Evolutionary conservation across 2,113 vertebrate genomes (phyloP), one percentile per base, ranked within the genome.

Genomic region (Spermophilus dauricus): DNA sequence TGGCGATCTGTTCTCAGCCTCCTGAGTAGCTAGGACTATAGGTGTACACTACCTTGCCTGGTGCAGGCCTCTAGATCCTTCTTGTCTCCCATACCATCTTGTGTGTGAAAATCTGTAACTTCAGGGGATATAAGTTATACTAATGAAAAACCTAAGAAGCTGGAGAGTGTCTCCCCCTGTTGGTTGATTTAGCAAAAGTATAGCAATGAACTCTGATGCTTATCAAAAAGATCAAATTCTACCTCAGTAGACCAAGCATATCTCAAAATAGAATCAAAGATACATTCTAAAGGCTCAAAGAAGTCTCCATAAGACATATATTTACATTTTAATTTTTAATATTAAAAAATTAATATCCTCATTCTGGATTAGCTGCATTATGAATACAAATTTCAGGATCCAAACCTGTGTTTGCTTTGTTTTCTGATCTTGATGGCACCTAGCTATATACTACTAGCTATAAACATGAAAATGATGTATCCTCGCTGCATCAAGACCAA

Each of bases 91-190:
- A 86, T 18, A 72, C 42, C 9, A 67, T 37, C 14, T 45, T 61
- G 30, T 24, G 37, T 51, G 72, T 76, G 17, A 67, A 91, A 77
- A 61, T 92, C 72, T 81, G 39, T 65, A 22, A 67, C 67, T 20
- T 86, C 61, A 84, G 39, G 61, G 72, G 37, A 89, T 16, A 78
- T 17, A 93, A 91, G 37, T 30, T 28, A 61, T 4, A 56, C 48
- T 75, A 88, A 63, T 9, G 42, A 56, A 42, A 73, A 81, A 72
- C 42, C 17, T 14, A 78, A 87, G 45, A 86, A 51, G 42, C 18
- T 56, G 65, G 63, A 87, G 20, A 86, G n/a, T 61, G 76, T 81
- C 96, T 96, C 96, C 97, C 96, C 42, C 96, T 98, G 45, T 9
- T 94, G 97, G 95, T 2, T 87, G 58, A 70, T 1, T 77, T 16